Evolutionary conservation across 2,888 invertebrate species (phyloP).

Genomic region (Imbricaverruca yamaguchii): DNA sequence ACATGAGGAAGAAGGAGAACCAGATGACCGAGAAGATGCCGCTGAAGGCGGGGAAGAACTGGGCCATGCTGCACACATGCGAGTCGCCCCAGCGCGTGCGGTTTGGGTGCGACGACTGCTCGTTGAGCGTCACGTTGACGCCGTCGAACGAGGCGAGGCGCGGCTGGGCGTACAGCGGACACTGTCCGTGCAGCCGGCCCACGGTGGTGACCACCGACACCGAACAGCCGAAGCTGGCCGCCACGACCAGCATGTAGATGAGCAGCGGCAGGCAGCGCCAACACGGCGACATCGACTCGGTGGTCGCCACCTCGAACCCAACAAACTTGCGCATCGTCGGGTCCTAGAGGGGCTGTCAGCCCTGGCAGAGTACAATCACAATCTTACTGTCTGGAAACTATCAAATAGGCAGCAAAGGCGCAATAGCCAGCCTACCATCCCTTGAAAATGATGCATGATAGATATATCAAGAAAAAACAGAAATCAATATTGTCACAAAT

Average conservation of each 20-base stretch:
- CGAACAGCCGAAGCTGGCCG: neutral
- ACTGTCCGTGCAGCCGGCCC: neutral
- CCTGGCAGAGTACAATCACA: too few relatives aligned
- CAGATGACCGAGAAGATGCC: constrained; percentile 4
- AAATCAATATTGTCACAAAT: too few relatives aligned
- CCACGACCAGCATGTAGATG: neutral
- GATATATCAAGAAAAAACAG: too few relatives aligned
- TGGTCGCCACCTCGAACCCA: neutral
- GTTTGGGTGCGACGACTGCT: neutral
- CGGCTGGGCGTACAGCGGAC: constrained; percentile 6
- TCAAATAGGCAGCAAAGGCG: too few relatives aligned
- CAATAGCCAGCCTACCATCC: too few relatives aligned
- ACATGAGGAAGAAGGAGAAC: constrained; percentile 22
- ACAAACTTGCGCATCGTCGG: neutral
- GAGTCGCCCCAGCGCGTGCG: constrained; percentile 11
- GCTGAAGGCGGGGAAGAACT: constrained; percentile 10
- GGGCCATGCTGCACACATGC: neutral
- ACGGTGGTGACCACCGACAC: neutral
- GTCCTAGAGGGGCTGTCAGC: too few relatives aligned
- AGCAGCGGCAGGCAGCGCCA: constrained; percentile 14
- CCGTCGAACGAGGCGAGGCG: neutral
- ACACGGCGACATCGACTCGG: neutral
- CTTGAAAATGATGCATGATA: too few relatives aligned
- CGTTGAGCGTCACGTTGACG: constrained; percentile 5
- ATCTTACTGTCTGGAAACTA: too few relatives aligned